A percentile compares a stretch with the other conserved stretches of the same genome.
Conservation (phyloP, 37 sponge, comb jelly and placozoan species). For the Halisarca cf. caerulea region DNA sequence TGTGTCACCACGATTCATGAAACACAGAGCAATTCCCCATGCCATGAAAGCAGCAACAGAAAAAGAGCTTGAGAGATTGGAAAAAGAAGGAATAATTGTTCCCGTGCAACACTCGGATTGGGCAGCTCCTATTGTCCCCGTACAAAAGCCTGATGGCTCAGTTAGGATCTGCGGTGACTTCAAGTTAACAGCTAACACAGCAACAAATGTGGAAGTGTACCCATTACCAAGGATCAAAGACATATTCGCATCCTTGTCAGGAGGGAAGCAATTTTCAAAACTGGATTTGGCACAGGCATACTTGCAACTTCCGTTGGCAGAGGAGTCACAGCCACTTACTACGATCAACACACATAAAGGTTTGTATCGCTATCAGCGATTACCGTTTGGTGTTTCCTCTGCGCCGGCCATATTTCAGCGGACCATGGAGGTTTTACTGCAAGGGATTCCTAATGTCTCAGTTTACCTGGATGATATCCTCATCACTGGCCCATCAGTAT, state of each 20-base stretch:
- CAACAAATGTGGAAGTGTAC: neutral
- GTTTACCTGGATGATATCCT: conserved; percentile 29
- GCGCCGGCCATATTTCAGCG: conserved; percentile 1
- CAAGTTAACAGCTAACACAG: conserved; percentile 14
- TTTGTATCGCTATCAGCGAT: neutral
- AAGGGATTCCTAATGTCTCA: neutral
- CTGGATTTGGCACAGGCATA: conserved; percentile 17
- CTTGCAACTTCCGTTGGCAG: conserved; percentile 1
- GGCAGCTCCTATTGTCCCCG: conserved; percentile 61
- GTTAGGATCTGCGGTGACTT: conserved; percentile 63
- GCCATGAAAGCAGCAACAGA: conserved; percentile 26
- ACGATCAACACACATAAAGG: neutral
- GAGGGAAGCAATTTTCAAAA: neutral
- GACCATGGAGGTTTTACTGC: conserved; percentile 2
- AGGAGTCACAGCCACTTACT: neutral
- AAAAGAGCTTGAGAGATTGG: conserved; percentile 28
- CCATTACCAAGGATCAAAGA: conserved; percentile 18
- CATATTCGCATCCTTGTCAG: neutral
- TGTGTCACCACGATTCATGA: neutral
- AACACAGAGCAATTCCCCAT: neutral
- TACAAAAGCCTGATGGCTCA: conserved; percentile 41
- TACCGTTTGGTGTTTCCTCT: neutral
- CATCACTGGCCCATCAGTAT: neutral
- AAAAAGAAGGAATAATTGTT: conserved; percentile 28
- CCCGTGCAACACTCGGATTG: conserved; percentile 44